Conservation (phyloP, 2,797 vertebrate species). For the Ciconia nigra region DNA sequence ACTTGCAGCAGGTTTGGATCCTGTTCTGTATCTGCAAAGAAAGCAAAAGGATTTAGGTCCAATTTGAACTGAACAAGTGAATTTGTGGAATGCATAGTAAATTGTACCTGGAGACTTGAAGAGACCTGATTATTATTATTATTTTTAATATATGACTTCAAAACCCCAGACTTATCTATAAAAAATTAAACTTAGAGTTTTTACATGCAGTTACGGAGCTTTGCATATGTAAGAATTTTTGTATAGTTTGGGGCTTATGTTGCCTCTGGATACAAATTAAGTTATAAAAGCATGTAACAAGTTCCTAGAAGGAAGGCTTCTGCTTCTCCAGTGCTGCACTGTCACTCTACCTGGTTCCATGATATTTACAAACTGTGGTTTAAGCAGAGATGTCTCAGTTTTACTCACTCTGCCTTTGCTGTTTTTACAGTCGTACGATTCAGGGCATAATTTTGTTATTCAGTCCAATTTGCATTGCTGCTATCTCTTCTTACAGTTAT, state of each 20-base stretch:
- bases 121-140: not conserved
- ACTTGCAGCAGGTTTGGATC: not conserved
- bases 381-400: not conserved
- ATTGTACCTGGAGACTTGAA: not conserved
- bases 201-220: not conserved
- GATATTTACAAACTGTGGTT: not conserved
- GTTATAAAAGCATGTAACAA: not conserved
- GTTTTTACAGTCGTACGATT: conserved; percentile 25
- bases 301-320: not conserved
- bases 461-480: conserved; percentile 49
- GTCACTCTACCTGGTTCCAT: not conserved
- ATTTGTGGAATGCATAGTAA: not conserved
- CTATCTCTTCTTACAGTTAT: conserved; percentile 6
- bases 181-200: not conserved
- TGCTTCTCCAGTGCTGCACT: not conserved
- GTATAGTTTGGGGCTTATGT: not conserved
- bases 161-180: not conserved
- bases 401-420: not conserved
- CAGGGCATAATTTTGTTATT: conserved; percentile 29
- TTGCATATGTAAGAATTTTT: not conserved
- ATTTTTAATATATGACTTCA: not conserved
- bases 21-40: not conserved
- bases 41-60: not conserved
- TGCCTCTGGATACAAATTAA: not conserved
- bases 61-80: not conserved